Evolutionary conservation across 2,113 vertebrate species (phyloP).

Genomic region (Theristicus caerulescens): DNA sequence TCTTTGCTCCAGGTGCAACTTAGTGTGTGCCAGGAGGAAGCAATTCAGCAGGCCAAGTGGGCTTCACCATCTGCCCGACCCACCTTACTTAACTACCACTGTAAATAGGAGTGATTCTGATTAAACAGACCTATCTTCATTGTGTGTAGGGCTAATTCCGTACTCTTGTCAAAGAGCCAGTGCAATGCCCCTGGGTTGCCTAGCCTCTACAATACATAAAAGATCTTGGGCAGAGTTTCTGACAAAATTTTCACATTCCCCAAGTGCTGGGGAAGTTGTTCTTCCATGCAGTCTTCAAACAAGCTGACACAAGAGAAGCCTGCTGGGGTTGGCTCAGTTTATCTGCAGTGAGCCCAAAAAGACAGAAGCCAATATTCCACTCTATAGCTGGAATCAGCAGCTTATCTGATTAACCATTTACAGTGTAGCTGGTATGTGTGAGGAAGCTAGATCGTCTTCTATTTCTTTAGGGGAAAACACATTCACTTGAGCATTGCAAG

Average conservation of each 20-base stretch:
- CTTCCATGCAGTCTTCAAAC: constrained; percentile 8
- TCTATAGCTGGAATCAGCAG: background rate
- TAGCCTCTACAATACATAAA: background rate
- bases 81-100: background rate
- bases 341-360: background rate
- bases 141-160: background rate
- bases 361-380: constrained; percentile 12
- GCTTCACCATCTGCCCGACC: background rate
- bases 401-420: constrained; percentile 14
- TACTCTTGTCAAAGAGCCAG: background rate
- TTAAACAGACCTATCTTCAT: background rate
- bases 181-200: background rate
- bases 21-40: background rate
- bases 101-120: background rate
- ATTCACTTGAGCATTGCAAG: background rate
- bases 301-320: constrained; percentile 35
- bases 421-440: background rate
- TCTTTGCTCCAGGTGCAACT: background rate
- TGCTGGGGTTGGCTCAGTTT: background rate
- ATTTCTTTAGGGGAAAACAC: background rate
- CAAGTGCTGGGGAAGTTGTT: background rate
- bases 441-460: background rate
- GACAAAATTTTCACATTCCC: background rate
- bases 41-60: background rate
- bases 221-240: background rate